Conservation (phyloP, 2,888 invertebrate species). For the Dasypolia templi region DNA sequence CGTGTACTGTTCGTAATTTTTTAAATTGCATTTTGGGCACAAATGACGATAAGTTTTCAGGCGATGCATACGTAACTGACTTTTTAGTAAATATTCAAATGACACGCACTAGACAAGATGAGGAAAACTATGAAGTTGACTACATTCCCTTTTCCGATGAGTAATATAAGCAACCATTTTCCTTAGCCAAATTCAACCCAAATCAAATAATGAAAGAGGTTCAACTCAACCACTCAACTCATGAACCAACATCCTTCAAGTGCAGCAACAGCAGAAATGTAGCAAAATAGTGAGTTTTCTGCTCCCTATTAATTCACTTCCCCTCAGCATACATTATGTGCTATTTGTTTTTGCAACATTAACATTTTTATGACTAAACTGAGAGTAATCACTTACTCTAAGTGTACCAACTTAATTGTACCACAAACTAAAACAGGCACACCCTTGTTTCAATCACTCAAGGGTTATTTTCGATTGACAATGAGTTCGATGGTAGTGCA, state of each 20-base stretch:
- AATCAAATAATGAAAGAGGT: slow-evolving; percentile 18
- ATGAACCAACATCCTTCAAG: slow-evolving; percentile 70
- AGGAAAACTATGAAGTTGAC: neutral
- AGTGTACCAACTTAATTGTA: slow-evolving; percentile 71
- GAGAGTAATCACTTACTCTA: slow-evolving; percentile 87
- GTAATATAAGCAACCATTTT: neutral
- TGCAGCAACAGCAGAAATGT: slow-evolving; percentile 75
- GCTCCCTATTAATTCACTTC: slow-evolving; percentile 80
- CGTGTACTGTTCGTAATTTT: neutral
- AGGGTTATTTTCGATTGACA: slow-evolving; percentile 40
- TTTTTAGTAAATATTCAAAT: neutral
- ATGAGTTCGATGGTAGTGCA: neutral
- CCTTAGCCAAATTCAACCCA: neutral
- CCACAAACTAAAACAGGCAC: slow-evolving; percentile 10
- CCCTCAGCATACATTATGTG: slow-evolving; percentile 88
- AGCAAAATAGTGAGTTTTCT: slow-evolving; percentile 58
- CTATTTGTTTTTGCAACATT: slow-evolving; percentile 89
- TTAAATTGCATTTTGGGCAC: neutral
- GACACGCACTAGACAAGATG: neutral
- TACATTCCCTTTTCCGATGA: neutral
- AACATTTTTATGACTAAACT: slow-evolving; percentile 90
- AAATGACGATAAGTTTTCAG: neutral
- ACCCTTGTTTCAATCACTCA: slow-evolving; percentile 44
- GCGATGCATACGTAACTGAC: no score
- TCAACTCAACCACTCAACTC: neutral